Evolutionary conservation across 2,113 vertebrate species (phyloP).

Genomic region (Struthidea cinerea): DNA sequence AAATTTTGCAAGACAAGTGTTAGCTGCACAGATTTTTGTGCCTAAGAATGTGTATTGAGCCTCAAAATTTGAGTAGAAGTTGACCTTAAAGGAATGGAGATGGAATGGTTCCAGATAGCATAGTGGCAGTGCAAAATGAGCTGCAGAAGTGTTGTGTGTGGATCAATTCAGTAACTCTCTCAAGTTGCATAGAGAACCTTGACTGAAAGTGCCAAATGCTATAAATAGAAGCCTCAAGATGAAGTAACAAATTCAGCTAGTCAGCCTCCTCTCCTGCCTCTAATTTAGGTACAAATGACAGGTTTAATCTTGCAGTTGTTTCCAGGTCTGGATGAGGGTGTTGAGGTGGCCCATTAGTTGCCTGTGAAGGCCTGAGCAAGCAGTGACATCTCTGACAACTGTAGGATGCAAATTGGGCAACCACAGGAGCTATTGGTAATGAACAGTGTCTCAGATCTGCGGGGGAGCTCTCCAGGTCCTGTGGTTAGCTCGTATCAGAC

Average conservation of each 20-base stretch:
- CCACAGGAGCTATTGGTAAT: neutral
- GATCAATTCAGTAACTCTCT: neutral
- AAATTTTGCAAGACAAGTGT: neutral
- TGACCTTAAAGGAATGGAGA: neutral
- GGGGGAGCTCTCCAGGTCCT: neutral
- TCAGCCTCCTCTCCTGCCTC: neutral
- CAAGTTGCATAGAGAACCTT: accelerated
- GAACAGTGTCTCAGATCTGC: neutral
- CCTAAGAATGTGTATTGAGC: neutral
- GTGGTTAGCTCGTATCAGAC: neutral
- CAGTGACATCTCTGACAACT: neutral
- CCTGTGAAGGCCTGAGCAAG: neutral
- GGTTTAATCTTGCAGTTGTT: constrained; percentile 27
- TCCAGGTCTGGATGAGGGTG: neutral
- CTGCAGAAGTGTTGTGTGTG: neutral
- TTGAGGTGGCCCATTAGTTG: neutral
- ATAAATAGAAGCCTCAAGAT: neutral
- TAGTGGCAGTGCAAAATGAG: neutral
- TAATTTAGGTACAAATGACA: constrained; percentile 29
- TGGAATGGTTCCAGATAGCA: neutral
- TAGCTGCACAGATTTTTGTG: neutral
- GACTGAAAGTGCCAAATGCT: neutral
- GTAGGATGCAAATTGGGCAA: neutral
- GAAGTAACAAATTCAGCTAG: constrained; percentile 6
- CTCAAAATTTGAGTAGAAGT: neutral